Conservation (phyloP, 2,113 vertebrate species). For the Sapajus apella region DNA sequence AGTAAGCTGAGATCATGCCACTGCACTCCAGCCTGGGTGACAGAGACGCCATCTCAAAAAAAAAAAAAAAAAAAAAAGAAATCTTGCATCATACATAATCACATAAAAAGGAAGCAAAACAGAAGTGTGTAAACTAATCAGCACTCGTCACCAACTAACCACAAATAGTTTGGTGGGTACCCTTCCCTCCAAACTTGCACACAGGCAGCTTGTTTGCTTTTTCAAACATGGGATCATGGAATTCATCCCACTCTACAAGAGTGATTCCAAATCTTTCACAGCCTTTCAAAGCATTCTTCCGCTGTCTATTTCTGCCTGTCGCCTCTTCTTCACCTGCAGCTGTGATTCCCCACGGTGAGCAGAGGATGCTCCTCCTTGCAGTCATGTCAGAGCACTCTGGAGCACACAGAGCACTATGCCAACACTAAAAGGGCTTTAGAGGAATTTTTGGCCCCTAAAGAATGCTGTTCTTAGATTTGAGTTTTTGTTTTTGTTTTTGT, state of each 20-base stretch:
- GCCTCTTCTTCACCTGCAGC: neutral
- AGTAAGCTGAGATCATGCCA: neutral
- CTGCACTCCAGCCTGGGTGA: neutral
- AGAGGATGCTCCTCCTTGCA: neutral
- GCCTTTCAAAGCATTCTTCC: neutral
- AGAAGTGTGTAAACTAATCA: neutral
- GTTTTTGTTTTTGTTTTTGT: neutral
- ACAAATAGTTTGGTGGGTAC: neutral
- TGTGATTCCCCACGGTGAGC: rapidly evolving
- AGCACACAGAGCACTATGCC: neutral
- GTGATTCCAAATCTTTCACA: neutral
- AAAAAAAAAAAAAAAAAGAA: neutral
- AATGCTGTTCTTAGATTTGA: neutral
- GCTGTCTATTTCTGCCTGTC: neutral
- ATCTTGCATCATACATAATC: neutral
- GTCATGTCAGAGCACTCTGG: neutral
- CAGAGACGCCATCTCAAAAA: neutral
- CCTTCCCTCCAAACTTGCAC: neutral
- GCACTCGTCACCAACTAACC: neutral
- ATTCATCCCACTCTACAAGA: neutral
- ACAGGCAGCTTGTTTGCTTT: neutral
- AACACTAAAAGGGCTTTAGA: neutral
- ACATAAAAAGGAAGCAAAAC: neutral
- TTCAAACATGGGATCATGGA: neutral
- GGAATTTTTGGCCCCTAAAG: neutral